Percentiles rank a stretch among this genome's conserved stretches.
Evolutionary conservation across 2,888 invertebrate species (phyloP).

Genomic region (Drosophila anceps): DNA sequence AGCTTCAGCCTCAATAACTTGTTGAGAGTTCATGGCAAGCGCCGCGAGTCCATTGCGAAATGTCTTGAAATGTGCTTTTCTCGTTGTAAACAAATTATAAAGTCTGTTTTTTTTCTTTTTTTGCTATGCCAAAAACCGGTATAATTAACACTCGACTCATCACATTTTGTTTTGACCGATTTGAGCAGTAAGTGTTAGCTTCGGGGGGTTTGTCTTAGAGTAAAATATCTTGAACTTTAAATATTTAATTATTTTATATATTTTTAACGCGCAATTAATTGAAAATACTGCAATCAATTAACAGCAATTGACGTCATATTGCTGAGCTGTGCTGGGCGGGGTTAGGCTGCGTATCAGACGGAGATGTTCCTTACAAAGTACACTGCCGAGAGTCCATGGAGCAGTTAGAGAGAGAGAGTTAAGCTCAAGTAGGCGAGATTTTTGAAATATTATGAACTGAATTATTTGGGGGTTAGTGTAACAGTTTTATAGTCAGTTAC

Average conservation of each 20-base stretch:
- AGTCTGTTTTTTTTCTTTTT: background rate
- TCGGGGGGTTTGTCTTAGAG: constrained; percentile 29
- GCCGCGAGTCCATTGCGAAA: constrained; percentile 17
- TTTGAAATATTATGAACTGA: background rate
- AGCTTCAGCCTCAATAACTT: constrained; percentile 14
- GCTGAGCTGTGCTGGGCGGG: background rate
- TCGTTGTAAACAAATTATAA: background rate
- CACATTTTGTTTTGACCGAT: background rate
- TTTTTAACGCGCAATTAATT: constrained; percentile 17
- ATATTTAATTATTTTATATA: background rate
- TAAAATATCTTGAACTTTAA: background rate
- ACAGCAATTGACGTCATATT: constrained; percentile 35
- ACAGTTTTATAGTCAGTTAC: constrained; percentile 41
- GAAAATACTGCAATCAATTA: constrained; percentile 31
- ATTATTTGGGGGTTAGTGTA: background rate
- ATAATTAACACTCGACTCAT: constrained; percentile 24
- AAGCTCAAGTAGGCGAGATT: background rate
- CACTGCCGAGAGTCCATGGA: background rate
- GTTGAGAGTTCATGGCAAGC: constrained; percentile 42
- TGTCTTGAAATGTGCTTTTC: constrained; percentile 4
- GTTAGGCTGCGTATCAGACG: too few relatives aligned
- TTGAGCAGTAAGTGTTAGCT: background rate
- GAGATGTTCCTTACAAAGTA: too few relatives aligned
- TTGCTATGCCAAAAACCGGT: constrained; percentile 2
- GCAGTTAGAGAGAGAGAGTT: background rate